A percentile compares a stretch with the other conserved stretches of the same genome.
Evolutionary conservation across 2,888 invertebrate species (phyloP).

Genomic region (Notodonta ziczac): DNA sequence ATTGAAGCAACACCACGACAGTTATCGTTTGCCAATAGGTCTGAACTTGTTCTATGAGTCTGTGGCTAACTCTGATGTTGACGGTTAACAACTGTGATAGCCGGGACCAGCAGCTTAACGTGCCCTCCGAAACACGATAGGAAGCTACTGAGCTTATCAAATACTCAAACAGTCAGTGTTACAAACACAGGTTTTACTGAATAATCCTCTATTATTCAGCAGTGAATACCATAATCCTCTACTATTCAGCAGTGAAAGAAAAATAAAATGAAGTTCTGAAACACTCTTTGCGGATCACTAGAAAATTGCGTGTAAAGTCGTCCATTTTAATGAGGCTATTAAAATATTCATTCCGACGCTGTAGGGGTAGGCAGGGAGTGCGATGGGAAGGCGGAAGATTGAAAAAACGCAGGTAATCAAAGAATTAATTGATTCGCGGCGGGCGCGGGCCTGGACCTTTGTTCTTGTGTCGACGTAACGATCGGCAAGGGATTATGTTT

Average conservation of each 20-base stretch:
- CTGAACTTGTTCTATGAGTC: neutral
- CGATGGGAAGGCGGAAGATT: conserved; percentile 21
- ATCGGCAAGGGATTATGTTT: neutral
- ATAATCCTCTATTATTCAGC: too few relatives aligned
- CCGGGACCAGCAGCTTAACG: too few relatives aligned
- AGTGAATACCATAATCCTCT: too few relatives aligned
- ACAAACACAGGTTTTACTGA: too few relatives aligned
- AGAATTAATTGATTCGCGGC: conserved; percentile 57
- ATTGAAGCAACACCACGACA: neutral
- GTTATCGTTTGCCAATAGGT: neutral
- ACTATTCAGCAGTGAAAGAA: too few relatives aligned
- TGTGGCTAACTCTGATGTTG: too few relatives aligned
- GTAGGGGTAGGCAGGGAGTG: neutral
- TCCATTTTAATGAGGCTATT: conserved; percentile 45
- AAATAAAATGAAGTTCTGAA: too few relatives aligned
- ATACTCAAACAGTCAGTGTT: too few relatives aligned
- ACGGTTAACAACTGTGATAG: too few relatives aligned
- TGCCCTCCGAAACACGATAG: too few relatives aligned
- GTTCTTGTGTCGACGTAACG: conserved; percentile 20
- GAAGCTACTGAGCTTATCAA: too few relatives aligned
- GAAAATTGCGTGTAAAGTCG: conserved; percentile 11
- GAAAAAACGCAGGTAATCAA: conserved; percentile 53
- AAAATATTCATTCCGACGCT: conserved; percentile 49
- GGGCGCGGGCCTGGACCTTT: conserved; percentile 17
- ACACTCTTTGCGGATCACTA: neutral